A percentile compares a stretch with the other conserved stretches of the same genome.
Evolutionary conservation across 2,888 invertebrate species (phyloP).

Genomic region (Dicyrtoma fusca): DNA sequence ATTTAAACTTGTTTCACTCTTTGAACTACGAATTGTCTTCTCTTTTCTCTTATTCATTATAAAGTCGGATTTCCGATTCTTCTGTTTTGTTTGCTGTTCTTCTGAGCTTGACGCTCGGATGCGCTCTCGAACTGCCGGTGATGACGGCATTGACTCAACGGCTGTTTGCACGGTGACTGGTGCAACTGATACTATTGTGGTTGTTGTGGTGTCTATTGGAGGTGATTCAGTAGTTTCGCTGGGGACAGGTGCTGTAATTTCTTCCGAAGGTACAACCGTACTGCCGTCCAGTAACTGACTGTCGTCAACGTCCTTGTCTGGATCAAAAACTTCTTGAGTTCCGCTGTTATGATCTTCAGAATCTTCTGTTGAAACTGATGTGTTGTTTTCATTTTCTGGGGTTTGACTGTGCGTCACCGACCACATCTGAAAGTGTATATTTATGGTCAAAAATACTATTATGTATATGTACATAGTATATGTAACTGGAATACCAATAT

Average conservation of each 20-base stretch:
- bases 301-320: constrained; percentile 52
- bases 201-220: constrained; percentile 51
- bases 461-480: no score
- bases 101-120: constrained; percentile 56
- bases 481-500: no score
- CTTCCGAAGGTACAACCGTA: neutral
- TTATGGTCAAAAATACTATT: no score
- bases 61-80: constrained; percentile 43
- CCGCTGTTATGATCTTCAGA: constrained; percentile 58
- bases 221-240: constrained; percentile 2
- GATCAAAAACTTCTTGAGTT: constrained; percentile 51
- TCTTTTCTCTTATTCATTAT: constrained; percentile 37
- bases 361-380: constrained; percentile 60
- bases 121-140: constrained; percentile 33
- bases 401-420: constrained; percentile 91
- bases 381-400: constrained; percentile 65
- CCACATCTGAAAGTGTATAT: no score
- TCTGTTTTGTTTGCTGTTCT: constrained; percentile 39
- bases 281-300: constrained; percentile 23
- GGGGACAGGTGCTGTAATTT: neutral
- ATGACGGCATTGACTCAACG: constrained; percentile 54
- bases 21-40: constrained; percentile 73
- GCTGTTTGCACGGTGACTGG: constrained; percentile 48
- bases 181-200: constrained; percentile 28
- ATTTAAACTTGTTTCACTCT: constrained; percentile 90